Conservation (phyloP, 2,888 invertebrate species). For the Hoplodrina ambigua region DNA sequence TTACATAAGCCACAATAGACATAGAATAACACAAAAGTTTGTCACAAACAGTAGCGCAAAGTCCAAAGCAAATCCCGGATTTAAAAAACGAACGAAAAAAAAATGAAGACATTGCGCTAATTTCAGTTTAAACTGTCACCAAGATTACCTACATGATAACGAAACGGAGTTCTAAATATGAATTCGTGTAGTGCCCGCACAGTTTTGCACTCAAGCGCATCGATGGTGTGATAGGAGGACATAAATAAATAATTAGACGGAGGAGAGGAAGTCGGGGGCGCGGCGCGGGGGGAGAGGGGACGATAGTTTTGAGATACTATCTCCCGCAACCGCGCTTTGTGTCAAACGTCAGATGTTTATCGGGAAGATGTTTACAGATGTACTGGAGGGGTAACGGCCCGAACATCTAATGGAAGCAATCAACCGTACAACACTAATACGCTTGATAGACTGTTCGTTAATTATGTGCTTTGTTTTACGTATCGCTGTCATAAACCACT, state of each 20-base stretch:
- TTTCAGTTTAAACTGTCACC: conserved; percentile 75
- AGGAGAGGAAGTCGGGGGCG: conserved; percentile 79
- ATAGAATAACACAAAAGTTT: conserved; percentile 54
- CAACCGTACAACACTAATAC: conserved; percentile 82
- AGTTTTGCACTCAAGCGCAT: conserved; percentile 86
- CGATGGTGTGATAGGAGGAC: conserved; percentile 87
- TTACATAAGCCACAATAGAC: conserved; percentile 63
- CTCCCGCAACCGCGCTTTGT: conserved; percentile 89
- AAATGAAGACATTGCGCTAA: conserved; percentile 69
- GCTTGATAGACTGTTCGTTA: conserved; percentile 82
- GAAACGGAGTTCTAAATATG: conserved; percentile 83
- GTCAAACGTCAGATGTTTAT: conserved; percentile 90
- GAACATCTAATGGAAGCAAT: conserved; percentile 82
- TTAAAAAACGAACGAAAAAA: conserved; percentile 50
- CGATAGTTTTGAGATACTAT: conserved; percentile 88
- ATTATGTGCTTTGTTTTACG: conserved; percentile 81
- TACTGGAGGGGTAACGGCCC: conserved; percentile 87
- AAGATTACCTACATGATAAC: conserved; percentile 86
- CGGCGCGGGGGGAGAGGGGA: conserved; percentile 73
- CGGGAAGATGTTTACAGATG: conserved; percentile 90
- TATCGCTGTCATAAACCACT: conserved; percentile 64
- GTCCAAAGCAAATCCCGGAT: conserved; percentile 42
- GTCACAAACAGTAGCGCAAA: conserved; percentile 61
- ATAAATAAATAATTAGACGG: conserved; percentile 90
- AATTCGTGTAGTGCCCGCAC: conserved; percentile 82